These are phyloP conservation scores for Drosophila prostipennis DNA, from an alignment of 2,888 invertebrate genomes.

Conservation along the genomic window DNA sequence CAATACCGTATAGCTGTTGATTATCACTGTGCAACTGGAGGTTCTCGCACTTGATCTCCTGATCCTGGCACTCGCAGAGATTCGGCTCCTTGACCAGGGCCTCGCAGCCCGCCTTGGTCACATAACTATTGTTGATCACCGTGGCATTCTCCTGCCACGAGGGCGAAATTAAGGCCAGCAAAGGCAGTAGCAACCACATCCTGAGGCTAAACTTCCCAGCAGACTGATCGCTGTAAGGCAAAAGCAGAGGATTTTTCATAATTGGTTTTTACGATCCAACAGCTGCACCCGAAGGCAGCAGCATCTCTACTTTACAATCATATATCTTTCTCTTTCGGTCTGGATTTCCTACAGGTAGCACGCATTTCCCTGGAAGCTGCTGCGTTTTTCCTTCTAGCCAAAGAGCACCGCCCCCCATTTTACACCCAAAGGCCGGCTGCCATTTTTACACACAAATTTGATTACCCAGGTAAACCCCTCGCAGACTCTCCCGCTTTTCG, in stretches of 20 bases:
- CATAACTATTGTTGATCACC: conserved; percentile 24
- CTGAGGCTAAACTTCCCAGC: conserved; percentile 14
- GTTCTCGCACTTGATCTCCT: conserved; percentile 66
- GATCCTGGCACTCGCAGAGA: conserved; percentile 65
- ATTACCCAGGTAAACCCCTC: conserved; percentile 42
- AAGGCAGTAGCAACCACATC: conserved; percentile 53
- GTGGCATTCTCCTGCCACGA: conserved; percentile 52
- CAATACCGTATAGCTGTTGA: conserved; percentile 51
- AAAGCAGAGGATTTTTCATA: conserved; percentile 16
- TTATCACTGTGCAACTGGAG: conserved; percentile 55
- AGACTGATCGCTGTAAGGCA: conserved; percentile 52
- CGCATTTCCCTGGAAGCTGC: conserved; percentile 40
- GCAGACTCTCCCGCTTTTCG: conserved; percentile 20
- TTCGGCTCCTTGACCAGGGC: conserved; percentile 53
- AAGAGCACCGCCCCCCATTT: conserved; percentile 37
- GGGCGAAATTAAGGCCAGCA: conserved; percentile 24
- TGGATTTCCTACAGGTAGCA: conserved; percentile 41
- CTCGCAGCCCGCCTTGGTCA: conserved; percentile 61
- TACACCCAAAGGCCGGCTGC: conserved; percentile 35
- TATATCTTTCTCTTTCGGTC: conserved; percentile 10
- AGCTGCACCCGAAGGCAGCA: conserved; percentile 30
- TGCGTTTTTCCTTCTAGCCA: conserved; percentile 7
- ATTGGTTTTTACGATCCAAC: conserved; percentile 19
- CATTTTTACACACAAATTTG: conserved; percentile 43
- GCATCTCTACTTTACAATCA: background rate